Percentiles rank a stretch among this genome's conserved stretches.
phyloP scores from a whole-genome alignment of 1,140 invertebrate species.

The Drosophila kikkawai region DNA sequence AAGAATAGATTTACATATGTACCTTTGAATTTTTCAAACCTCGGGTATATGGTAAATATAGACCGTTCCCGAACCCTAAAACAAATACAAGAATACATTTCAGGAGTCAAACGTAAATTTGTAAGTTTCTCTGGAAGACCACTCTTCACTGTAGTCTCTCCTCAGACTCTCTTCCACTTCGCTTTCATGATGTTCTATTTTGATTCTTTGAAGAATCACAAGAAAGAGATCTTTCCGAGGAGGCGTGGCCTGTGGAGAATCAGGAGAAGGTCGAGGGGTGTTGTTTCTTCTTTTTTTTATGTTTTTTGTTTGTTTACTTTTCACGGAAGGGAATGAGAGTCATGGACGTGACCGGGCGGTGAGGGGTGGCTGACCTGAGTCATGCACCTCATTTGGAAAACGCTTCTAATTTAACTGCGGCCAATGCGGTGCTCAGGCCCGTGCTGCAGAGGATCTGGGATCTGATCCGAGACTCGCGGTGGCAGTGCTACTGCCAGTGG shows the following conservation, averaged over 20 bases:
- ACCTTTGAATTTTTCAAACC: too few relatives aligned
- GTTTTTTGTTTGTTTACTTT: constrained; percentile 20
- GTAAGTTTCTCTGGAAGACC: neutral
- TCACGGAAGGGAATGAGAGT: neutral
- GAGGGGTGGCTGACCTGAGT: constrained; percentile 29
- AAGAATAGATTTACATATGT: too few relatives aligned
- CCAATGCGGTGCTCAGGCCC: constrained; percentile 42
- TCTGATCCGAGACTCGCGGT: neutral
- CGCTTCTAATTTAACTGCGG: constrained; percentile 71
- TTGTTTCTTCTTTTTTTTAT: neutral
- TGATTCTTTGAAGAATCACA: neutral
- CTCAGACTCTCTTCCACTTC: neutral
- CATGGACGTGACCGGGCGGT: constrained; percentile 21
- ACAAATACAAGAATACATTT: neutral
- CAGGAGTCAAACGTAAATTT: neutral
- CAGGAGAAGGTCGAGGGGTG: neutral
- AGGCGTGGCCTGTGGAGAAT: constrained; percentile 21
- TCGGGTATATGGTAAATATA: neutral
- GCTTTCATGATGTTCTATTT: neutral
- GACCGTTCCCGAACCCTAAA: too few relatives aligned
- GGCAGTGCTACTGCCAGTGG: constrained; percentile 19
- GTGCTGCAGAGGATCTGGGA: constrained; percentile 10
- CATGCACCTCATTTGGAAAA: constrained; percentile 61
- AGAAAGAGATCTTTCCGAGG: neutral
- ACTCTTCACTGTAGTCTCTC: neutral